A percentile compares a stretch with the other conserved stretches of the same genome.
Evolutionary conservation across 2,888 invertebrate species (phyloP).

Genomic region (Zaprionus bogoriensis): DNA sequence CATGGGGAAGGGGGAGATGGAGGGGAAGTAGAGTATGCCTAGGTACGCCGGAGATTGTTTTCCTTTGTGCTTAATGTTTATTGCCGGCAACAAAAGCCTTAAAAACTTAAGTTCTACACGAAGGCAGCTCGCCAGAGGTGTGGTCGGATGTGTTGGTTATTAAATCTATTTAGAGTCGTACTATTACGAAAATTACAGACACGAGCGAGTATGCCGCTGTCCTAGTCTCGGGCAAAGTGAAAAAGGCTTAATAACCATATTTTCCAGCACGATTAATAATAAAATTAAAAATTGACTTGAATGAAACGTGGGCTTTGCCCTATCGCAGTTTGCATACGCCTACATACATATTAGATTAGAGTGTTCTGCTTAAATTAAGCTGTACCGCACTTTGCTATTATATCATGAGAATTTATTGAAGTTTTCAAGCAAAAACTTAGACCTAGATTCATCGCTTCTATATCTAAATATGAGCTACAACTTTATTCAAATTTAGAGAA

Average conservation of each 20-base stretch:
- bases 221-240: background rate
- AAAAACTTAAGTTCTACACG: conserved; percentile 28
- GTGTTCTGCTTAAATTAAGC: too few species aligned
- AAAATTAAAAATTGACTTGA: too few species aligned
- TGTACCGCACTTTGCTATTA: too few species aligned
- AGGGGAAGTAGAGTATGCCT: conserved; percentile 5
- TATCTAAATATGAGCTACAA: too few species aligned
- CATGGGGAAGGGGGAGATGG: background rate
- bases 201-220: background rate
- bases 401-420: too few species aligned
- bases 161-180: conserved; percentile 2
- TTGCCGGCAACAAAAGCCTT: conserved; percentile 27
- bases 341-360: too few species aligned
- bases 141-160: background rate
- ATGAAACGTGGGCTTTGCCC: too few species aligned
- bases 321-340: too few species aligned
- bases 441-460: too few species aligned
- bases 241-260: background rate
- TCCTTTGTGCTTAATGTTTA: conserved; percentile 47
- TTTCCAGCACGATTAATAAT: background rate
- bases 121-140: background rate
- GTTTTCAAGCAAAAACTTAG: too few species aligned
- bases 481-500: too few species aligned
- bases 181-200: conserved; percentile 20
- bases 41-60: conserved; percentile 18